A percentile compares a stretch with the other conserved stretches of the same genome.
Conservation (phyloP, 2,797 vertebrate genomes). For the Buphagus erythrorhynchus region DNA sequence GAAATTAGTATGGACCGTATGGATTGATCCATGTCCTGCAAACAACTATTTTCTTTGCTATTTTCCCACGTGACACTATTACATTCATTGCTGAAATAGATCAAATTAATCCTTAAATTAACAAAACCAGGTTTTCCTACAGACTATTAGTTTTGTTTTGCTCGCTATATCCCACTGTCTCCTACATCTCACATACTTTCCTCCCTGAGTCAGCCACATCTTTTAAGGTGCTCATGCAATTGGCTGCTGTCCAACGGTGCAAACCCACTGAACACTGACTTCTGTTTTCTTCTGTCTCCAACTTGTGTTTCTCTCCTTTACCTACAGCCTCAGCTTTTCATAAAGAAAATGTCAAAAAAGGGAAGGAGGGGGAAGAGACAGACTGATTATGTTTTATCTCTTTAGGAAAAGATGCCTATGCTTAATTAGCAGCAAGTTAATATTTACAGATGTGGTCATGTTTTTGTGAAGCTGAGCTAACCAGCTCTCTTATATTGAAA, state of each 20-base stretch:
- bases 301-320: background rate
- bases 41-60: background rate
- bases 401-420: background rate
- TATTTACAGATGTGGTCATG: background rate
- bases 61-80: background rate
- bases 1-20: background rate
- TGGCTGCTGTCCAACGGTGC: background rate
- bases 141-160: background rate
- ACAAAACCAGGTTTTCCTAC: background rate
- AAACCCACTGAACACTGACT: background rate
- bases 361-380: background rate
- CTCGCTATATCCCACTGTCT: background rate
- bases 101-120: background rate
- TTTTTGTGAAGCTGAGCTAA: background rate
- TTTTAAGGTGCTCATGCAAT: background rate
- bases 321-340: background rate
- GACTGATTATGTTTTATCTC: background rate
- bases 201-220: background rate
- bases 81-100: background rate
- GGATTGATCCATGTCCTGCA: background rate
- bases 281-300: background rate
- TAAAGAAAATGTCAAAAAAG: background rate
- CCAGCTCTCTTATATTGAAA: background rate
- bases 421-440: background rate
- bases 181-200: background rate